phyloP scores from a whole-genome alignment of 2,888 invertebrate species.

The Atrina japonica region DNA sequence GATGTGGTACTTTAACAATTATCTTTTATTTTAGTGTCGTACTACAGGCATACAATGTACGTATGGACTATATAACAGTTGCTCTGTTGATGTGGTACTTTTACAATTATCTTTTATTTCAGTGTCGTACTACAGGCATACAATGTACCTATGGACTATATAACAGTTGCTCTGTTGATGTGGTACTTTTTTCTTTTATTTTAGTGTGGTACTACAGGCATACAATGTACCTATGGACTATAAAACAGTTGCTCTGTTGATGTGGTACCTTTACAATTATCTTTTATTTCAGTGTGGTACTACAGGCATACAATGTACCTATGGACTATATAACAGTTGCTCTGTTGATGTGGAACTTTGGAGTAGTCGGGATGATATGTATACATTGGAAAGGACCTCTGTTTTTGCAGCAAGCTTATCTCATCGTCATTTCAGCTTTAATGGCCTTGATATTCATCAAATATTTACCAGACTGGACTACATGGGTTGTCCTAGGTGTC shows the following conservation, averaged over 20 bases:
- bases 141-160: no score
- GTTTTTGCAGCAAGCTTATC: slow-evolving; percentile 93
- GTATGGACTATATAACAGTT: no score
- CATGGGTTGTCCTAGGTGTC: slow-evolving; percentile 97
- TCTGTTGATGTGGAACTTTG: slow-evolving; percentile 98
- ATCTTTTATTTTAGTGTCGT: no score
- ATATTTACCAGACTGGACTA: slow-evolving; percentile 99
- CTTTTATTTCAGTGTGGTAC: slow-evolving; percentile 87
- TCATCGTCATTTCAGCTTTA: slow-evolving; percentile 97
- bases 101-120: no score
- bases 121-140: no score
- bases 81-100: no score
- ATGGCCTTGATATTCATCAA: slow-evolving; percentile 99
- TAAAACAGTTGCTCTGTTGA: slow-evolving; percentile 90
- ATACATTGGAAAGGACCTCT: slow-evolving; percentile 99
- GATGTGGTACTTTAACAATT: no score
- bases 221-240: slow-evolving; percentile 98
- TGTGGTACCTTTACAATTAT: slow-evolving; percentile 94
- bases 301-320: slow-evolving; percentile 96
- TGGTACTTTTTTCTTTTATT: slow-evolving; percentile 69
- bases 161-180: no score
- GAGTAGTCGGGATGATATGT: slow-evolving; percentile 94
- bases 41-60: no score
- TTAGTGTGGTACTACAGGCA: slow-evolving; percentile 92
- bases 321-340: slow-evolving; percentile 95